These are phyloP conservation scores for Lipotes vexillifer DNA, from an alignment of 2,113 vertebrate genomes.

Conservation along the genomic window DNA sequence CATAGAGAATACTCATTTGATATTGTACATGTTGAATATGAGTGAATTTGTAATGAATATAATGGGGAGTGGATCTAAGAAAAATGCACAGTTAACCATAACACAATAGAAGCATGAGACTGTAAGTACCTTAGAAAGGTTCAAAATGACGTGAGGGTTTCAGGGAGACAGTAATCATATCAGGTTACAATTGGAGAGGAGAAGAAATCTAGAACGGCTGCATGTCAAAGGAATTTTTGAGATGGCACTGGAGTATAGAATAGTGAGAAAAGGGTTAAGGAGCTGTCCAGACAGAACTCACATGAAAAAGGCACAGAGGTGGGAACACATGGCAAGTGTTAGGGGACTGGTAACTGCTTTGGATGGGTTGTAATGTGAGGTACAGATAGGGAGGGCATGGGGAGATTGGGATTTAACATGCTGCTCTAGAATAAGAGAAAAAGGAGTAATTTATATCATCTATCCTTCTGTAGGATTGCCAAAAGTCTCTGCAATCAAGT, in stretches of 20 bases:
- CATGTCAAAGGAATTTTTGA: neutral
- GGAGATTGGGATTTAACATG: neutral
- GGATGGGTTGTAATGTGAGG: neutral
- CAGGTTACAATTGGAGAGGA: neutral
- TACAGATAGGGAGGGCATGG: neutral
- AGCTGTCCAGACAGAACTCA: neutral
- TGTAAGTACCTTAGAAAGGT: neutral
- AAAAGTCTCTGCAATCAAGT: neutral
- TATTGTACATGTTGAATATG: neutral
- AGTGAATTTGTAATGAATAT: neutral
- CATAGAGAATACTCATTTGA: neutral
- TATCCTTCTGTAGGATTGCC: neutral
- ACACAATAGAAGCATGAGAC: neutral
- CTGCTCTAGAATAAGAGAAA: neutral
- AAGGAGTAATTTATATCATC: neutral
- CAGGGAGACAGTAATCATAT: neutral
- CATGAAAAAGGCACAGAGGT: neutral
- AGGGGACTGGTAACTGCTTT: neutral
- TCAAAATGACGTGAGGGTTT: neutral
- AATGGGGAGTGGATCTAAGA: neutral
- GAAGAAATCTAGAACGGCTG: neutral
- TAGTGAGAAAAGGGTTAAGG: neutral
- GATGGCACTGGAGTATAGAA: neutral
- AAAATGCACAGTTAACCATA: neutral
- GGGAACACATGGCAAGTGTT: neutral